Evolutionary conservation across 2,797 vertebrate species (phyloP).

Genomic region (Leucoraja ocellata): DNA sequence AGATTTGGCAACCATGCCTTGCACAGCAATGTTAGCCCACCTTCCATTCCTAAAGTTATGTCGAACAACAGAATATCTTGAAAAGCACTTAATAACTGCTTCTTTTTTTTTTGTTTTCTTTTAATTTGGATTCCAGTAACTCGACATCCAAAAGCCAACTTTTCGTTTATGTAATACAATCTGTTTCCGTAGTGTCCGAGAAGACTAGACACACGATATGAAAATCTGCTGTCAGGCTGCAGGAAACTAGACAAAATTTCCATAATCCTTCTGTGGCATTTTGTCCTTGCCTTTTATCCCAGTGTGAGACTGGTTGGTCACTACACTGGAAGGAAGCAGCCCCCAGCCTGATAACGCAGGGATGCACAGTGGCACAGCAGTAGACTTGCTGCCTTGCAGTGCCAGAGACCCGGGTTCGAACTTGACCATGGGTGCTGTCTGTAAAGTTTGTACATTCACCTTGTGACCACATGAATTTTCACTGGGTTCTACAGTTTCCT

Average conservation of each 20-base stretch:
- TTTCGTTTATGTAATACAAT: neutral
- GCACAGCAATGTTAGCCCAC: neutral
- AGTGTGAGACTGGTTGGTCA: neutral
- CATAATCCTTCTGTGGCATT: neutral
- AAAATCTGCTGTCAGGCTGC: neutral
- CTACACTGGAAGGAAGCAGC: neutral
- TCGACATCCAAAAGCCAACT: neutral
- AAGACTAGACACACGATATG: neutral
- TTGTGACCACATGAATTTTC: too few relatives aligned
- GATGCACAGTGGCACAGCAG: too few relatives aligned
- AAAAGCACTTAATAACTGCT: neutral
- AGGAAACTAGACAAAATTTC: neutral
- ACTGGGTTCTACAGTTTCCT: too few relatives aligned
- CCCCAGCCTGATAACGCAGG: neutral
- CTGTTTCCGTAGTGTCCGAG: neutral
- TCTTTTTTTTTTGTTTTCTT: neutral
- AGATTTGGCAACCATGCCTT: neutral
- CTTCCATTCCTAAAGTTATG: neutral
- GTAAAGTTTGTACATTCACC: too few relatives aligned
- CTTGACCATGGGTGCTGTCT: too few relatives aligned
- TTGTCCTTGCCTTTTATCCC: neutral
- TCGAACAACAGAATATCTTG: neutral
- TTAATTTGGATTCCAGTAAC: conserved; percentile 14
- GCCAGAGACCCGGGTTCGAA: too few relatives aligned
- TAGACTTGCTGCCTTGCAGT: too few relatives aligned